phyloP scores from a whole-genome alignment of 2,888 invertebrate genomes.

The Leptopilina myrica region DNA sequence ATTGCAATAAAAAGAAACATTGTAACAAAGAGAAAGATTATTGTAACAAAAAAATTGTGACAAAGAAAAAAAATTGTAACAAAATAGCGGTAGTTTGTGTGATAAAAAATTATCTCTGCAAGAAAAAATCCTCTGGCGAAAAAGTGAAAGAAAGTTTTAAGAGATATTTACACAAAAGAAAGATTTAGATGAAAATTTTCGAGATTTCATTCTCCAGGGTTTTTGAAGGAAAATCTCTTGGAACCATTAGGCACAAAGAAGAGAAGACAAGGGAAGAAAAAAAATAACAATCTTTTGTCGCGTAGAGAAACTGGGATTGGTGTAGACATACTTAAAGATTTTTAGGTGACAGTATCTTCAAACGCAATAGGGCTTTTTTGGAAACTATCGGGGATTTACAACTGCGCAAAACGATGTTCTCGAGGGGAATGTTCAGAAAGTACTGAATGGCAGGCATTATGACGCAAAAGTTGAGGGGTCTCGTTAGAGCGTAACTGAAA shows the following conservation, averaged over 20 bases:
- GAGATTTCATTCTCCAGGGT: not conserved
- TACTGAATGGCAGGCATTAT: constrained; percentile 62
- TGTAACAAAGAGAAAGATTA: too few relatives aligned
- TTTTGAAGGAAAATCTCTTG: constrained; percentile 3
- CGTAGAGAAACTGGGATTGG: constrained; percentile 13
- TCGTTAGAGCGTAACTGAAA: constrained; percentile 64
- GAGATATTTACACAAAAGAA: not conserved
- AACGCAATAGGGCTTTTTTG: not conserved
- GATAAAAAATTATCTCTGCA: too few relatives aligned
- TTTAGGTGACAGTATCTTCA: constrained; percentile 15
- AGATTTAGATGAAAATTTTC: not conserved
- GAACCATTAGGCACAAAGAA: not conserved
- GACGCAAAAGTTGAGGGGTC: constrained; percentile 57
- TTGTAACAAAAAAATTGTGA: too few relatives aligned
- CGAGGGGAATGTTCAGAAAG: constrained; percentile 37
- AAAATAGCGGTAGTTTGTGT: too few relatives aligned
- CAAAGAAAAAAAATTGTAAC: too few relatives aligned
- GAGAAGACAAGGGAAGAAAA: not conserved
- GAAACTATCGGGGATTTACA: constrained; percentile 12
- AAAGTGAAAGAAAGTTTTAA: not conserved
- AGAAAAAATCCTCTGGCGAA: too few relatives aligned
- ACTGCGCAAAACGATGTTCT: constrained; percentile 28
- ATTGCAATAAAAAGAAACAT: too few relatives aligned
- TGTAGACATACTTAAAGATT: not conserved
- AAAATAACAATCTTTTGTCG: constrained; percentile 17